A percentile compares a stretch with the other conserved stretches of the same genome.
Evolutionary conservation across 2,888 invertebrate genomes (phyloP).

Genomic region (Plagodis dolabraria): DNA sequence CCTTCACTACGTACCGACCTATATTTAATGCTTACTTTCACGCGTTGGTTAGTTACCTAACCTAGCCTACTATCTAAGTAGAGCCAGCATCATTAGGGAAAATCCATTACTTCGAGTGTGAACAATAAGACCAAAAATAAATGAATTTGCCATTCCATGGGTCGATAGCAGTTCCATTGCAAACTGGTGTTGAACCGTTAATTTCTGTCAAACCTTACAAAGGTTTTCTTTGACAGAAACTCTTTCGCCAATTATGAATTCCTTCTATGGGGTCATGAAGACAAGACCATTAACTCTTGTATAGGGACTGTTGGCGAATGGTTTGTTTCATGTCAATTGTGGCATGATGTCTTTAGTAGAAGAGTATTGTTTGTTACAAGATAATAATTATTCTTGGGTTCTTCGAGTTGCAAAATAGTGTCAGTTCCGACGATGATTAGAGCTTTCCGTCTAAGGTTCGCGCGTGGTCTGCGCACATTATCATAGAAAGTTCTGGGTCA

Average conservation of each 20-base stretch:
- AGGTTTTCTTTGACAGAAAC: slow-evolving; percentile 10
- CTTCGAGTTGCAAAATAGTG: slow-evolving; percentile 1
- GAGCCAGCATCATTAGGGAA: slow-evolving; percentile 7
- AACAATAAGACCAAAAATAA: slow-evolving; percentile 18
- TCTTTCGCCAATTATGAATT: slow-evolving; percentile 16
- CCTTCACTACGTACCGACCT: neutral
- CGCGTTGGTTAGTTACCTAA: slow-evolving; percentile 7
- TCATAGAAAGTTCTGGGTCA: slow-evolving; percentile 33
- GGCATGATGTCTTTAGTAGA: slow-evolving; percentile 15
- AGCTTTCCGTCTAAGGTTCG: slow-evolving; percentile 7
- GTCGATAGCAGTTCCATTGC: slow-evolving; percentile 3
- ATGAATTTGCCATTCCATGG: slow-evolving; percentile 4
- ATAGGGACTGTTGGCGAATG: slow-evolving; percentile 41
- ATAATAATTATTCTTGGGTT: slow-evolving; percentile 40
- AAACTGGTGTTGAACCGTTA: slow-evolving; percentile 12
- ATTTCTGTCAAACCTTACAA: slow-evolving; percentile 30
- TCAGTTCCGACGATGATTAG: neutral
- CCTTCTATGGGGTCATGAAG: slow-evolving; percentile 7
- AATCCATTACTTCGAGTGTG: slow-evolving; percentile 17
- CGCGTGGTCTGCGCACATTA: slow-evolving; percentile 23
- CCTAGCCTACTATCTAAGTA: slow-evolving; percentile 1
- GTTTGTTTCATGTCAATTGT: slow-evolving; percentile 37
- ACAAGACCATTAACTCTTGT: slow-evolving; percentile 47
- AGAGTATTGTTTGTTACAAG: slow-evolving; percentile 18
- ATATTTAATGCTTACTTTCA: slow-evolving; percentile 1